phyloP scores from a whole-genome alignment of 2,797 vertebrate genomes.

The Sphaeramia orbicularis region DNA sequence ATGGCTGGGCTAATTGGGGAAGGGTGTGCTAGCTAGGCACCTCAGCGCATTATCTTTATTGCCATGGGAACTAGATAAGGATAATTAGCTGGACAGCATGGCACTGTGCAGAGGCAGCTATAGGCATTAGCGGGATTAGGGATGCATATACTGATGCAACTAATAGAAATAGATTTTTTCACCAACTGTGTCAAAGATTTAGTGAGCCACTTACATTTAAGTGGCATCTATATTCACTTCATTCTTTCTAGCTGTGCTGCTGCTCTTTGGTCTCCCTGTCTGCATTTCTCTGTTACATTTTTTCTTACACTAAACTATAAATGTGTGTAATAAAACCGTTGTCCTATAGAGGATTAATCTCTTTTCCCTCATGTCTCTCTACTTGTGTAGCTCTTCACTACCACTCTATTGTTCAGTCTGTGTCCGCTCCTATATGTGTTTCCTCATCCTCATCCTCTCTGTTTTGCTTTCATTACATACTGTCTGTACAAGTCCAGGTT shows the following conservation, averaged over 20 bases:
- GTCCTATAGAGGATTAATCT: slow-evolving; percentile 41
- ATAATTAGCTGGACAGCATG: slow-evolving; percentile 78
- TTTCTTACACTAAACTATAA: slow-evolving; percentile 25
- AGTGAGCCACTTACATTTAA: slow-evolving; percentile 42
- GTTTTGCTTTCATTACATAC: slow-evolving; percentile 3
- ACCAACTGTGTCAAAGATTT: slow-evolving; percentile 36
- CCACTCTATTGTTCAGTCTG: slow-evolving; percentile 22
- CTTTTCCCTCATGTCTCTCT: slow-evolving; percentile 9
- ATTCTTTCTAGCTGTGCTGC: slow-evolving; percentile 9
- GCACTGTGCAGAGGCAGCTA: slow-evolving; percentile 48
- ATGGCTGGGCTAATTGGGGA: slow-evolving; percentile 70
- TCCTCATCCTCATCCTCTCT: neutral
- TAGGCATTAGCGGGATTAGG: slow-evolving; percentile 43
- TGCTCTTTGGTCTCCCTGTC: slow-evolving; percentile 23
- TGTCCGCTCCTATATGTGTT: slow-evolving; percentile 14
- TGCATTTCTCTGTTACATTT: slow-evolving; percentile 23
- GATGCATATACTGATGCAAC: slow-evolving; percentile 53
- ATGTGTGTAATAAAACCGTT: slow-evolving; percentile 34
- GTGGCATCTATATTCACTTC: slow-evolving; percentile 41
- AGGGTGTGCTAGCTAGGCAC: slow-evolving; percentile 60
- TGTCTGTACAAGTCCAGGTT: slow-evolving; percentile 5
- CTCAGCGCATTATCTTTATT: slow-evolving; percentile 75
- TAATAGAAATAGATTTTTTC: slow-evolving; percentile 57
- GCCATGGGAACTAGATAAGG: slow-evolving; percentile 73
- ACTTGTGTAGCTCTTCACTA: neutral